Conservation (phyloP, 2,797 vertebrate species). For the Myripristis murdjan region DNA sequence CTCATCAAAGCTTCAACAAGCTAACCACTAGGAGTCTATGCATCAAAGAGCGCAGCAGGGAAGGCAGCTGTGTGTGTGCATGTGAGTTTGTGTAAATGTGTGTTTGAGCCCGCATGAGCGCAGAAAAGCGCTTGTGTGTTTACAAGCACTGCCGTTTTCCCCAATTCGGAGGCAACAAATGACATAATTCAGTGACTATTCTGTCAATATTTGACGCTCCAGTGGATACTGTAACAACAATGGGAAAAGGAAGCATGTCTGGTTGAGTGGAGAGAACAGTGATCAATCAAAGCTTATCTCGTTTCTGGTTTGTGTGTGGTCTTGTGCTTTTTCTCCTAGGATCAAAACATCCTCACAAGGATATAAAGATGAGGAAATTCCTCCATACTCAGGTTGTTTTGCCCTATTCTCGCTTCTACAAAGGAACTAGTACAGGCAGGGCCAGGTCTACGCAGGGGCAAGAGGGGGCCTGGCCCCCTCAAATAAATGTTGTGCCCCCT, state of each 20-base stretch:
- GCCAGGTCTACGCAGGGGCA: no score
- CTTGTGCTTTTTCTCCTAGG: no score
- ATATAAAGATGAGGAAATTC: no score
- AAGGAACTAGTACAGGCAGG: no score
- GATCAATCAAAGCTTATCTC: neutral
- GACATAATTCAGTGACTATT: constrained; percentile 27
- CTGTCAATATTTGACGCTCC: constrained; percentile 39
- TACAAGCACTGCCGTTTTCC: constrained; percentile 44
- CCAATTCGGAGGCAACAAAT: constrained; percentile 43
- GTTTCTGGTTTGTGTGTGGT: neutral
- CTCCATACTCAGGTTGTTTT: no score
- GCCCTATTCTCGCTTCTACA: no score
- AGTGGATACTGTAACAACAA: constrained; percentile 12
- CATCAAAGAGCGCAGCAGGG: neutral
- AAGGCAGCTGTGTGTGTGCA: neutral
- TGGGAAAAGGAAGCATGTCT: neutral
- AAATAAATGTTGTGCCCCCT: no score
- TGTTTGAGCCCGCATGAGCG: neutral
- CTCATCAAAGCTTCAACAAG: constrained; percentile 54
- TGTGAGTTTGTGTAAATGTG: neutral
- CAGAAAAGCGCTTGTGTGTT: constrained; percentile 49
- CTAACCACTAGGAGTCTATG: constrained; percentile 2
- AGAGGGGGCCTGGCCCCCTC: no score
- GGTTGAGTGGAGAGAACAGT: neutral
- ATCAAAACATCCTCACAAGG: neutral